Evolutionary conservation across 2,113 vertebrate species (phyloP), one percentile per base, ranked within the genome.

Genomic region (Scalopus aquaticus): DNA sequence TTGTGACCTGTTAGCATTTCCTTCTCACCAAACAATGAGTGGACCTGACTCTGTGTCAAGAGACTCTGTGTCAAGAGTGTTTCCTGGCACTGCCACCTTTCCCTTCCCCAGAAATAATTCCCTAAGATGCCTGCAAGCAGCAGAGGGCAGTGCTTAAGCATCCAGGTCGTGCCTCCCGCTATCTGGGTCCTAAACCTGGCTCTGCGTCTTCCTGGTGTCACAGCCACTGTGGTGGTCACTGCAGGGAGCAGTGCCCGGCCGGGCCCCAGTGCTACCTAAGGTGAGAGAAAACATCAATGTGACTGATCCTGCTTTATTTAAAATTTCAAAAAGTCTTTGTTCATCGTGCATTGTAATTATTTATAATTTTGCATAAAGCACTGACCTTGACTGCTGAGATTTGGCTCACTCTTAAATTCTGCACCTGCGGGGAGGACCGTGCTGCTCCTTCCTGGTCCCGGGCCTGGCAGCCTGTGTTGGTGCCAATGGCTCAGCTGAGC

Each of bases 101-200:
- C 32, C 30, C 91, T 78, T 9, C 54, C 20, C 54, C 54, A 56
- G 17, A 56, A 56, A 56, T 56, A 62, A 10, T 32, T 30, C 28
- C 60, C 28, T 12, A 11, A 62, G 26, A 10, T 32, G 9, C 58
- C 39, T 79, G 32, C 32, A 54, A 72, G 93, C 44, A 85, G 88
- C 20, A 96, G 67, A 95, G 69, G 85, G 82, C 78, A 60, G 73
- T 78, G 73, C 72, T 44, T 88, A 58, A 90, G 69, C 91, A 91
- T 30, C 67, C 58, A 91, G 54, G 9, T 35, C 58, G 9, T 56
- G 39, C 30, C 1, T 51, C n/a, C 4, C 1, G 56, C 32, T 20
- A 6, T 46, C 80, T 13, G 15, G 11, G 44, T 20, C 44, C 84
- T 83, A 35, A 72, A 37, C 17, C 24, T 30, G 30, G 26, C 67